Conservation (phyloP, 1,140 invertebrate species). For the Piezodorus guildinii region DNA sequence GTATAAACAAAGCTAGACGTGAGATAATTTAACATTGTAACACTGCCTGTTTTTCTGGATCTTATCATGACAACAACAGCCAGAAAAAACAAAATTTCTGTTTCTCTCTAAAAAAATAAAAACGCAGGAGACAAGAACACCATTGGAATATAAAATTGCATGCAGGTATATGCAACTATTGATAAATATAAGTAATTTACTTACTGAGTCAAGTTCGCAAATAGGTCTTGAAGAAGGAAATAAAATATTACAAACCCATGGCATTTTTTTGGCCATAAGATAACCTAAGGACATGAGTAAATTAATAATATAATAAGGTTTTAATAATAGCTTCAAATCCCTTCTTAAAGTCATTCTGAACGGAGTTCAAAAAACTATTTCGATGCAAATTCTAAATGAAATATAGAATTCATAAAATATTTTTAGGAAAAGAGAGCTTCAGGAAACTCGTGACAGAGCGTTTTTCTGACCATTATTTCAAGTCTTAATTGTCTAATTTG, state of each 20-base stretch:
- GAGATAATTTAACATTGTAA: constrained; percentile 79
- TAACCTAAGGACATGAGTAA: constrained; percentile 75
- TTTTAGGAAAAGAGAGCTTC: too few relatives aligned
- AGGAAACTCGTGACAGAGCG: too few relatives aligned
- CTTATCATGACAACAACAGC: constrained; percentile 85
- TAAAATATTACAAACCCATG: constrained; percentile 54
- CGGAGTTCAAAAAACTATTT: too few relatives aligned
- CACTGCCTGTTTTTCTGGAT: constrained; percentile 78
- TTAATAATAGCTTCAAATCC: constrained; percentile 57
- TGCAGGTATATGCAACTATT: background rate
- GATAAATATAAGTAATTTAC: constrained; percentile 3
- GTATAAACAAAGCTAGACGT: constrained; percentile 87
- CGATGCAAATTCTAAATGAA: too few relatives aligned
- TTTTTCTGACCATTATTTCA: too few relatives aligned
- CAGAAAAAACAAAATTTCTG: constrained; percentile 90
- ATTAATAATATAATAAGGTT: constrained; percentile 81
- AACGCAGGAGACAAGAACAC: background rate
- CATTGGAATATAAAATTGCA: background rate
- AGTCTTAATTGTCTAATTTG: too few relatives aligned
- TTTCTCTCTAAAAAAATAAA: constrained; percentile 58
- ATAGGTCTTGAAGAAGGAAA: constrained; percentile 47
- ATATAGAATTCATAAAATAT: too few relatives aligned
- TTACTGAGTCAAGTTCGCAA: constrained; percentile 70
- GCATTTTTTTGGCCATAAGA: constrained; percentile 57
- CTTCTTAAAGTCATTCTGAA: constrained; percentile 34